Evolutionary conservation across 2,888 invertebrate species (phyloP).

Genomic region (Nymphalis polychloros): DNA sequence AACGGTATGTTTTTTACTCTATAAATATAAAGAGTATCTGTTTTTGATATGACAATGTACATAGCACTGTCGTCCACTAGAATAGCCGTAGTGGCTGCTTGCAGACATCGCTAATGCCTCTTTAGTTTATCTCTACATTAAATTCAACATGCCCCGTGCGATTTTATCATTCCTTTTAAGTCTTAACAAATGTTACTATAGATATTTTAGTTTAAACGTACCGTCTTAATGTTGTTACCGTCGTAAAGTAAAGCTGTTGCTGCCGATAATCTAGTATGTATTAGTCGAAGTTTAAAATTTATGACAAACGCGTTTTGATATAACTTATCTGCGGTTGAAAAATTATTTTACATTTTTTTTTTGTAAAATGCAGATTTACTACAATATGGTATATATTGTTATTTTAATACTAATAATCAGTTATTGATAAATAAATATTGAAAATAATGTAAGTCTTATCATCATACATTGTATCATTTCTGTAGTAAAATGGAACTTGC

Average conservation of each 20-base stretch:
- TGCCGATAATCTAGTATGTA: no score
- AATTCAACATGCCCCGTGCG: slow-evolving; percentile 34
- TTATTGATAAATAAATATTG: background rate
- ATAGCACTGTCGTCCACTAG: background rate
- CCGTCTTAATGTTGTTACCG: background rate
- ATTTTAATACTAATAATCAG: background rate
- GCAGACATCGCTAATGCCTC: slow-evolving; percentile 10
- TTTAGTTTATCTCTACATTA: slow-evolving; percentile 43
- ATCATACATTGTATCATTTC: slow-evolving; percentile 3
- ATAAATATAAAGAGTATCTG: background rate
- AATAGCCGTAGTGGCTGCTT: slow-evolving; percentile 13
- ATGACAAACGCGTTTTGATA: no score
- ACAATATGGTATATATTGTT: no score
- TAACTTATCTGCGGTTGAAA: no score
- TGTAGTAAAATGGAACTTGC: background rate
- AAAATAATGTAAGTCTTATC: background rate
- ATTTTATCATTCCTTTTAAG: slow-evolving; percentile 30
- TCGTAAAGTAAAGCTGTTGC: background rate
- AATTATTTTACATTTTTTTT: no score
- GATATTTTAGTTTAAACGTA: slow-evolving; percentile 1
- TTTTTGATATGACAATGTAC: slow-evolving; percentile 5
- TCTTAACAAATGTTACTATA: slow-evolving; percentile 46
- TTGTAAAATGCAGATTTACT: no score
- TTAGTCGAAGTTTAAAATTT: no score
- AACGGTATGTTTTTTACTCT: slow-evolving; percentile 1